These are phyloP conservation scores for Myrmophylax atrothorax DNA, from an alignment of 2,113 vertebrate genomes.

Conservation along the genomic window DNA sequence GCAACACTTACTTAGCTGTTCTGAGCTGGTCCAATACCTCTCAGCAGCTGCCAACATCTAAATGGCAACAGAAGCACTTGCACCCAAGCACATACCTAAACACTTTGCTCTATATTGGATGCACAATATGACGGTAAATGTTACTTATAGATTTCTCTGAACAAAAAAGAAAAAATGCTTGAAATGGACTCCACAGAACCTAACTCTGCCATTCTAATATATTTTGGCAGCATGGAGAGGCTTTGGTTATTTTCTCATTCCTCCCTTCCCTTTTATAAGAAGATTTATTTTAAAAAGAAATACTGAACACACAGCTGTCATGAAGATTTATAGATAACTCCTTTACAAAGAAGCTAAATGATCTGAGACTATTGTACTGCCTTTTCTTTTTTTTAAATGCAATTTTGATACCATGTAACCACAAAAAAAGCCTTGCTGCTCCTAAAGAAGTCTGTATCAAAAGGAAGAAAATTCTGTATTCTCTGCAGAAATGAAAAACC, in stretches of 20 bases:
- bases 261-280: neutral
- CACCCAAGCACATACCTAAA: neutral
- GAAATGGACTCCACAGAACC: neutral
- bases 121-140: neutral
- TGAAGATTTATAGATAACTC: slow-evolving; percentile 44
- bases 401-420: slow-evolving; percentile 16
- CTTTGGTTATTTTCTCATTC: neutral
- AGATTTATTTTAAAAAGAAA: slow-evolving; percentile 34
- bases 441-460: slow-evolving; percentile 15
- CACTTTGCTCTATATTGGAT: neutral
- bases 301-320: slow-evolving; percentile 12
- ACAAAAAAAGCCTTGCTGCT: neutral
- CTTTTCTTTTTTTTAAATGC: slow-evolving; percentile 14
- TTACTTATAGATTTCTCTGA: neutral
- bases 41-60: neutral
- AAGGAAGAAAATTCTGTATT: slow-evolving; percentile 4
- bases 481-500: slow-evolving; percentile 14
- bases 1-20: neutral
- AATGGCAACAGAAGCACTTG: neutral
- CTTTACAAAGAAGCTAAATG: slow-evolving; percentile 20
- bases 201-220: neutral
- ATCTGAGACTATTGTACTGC: slow-evolving; percentile 13
- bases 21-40: neutral
- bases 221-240: neutral
- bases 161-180: neutral